Conservation (phyloP, 2,113 vertebrate species). For the Pomatostomus ruficeps region DNA sequence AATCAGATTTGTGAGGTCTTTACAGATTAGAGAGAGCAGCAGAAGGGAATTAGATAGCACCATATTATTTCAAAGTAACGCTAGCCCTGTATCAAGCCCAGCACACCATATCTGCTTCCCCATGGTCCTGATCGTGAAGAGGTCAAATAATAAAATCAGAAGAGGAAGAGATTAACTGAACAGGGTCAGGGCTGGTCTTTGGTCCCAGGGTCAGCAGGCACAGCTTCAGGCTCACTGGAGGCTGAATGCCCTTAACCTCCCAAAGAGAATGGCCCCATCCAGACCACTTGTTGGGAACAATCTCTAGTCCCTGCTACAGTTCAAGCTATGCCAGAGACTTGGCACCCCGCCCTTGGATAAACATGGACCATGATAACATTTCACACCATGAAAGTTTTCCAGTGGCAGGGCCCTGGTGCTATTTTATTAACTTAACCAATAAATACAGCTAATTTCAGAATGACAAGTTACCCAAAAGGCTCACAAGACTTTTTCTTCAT, state of each 20-base stretch:
- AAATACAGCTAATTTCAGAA: background rate
- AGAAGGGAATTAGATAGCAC: background rate
- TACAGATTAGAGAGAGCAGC: background rate
- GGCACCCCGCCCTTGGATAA: background rate
- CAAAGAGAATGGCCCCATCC: background rate
- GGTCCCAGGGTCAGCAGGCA: background rate
- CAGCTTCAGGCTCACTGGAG: rapidly evolving
- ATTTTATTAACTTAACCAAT: background rate
- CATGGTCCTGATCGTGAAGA: background rate
- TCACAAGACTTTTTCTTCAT: background rate
- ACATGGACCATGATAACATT: background rate
- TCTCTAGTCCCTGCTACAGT: background rate
- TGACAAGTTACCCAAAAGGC: background rate
- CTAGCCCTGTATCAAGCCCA: background rate
- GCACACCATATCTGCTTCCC: background rate
- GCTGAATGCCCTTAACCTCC: background rate
- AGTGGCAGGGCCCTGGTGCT: rapidly evolving
- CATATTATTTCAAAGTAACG: background rate
- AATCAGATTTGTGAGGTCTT: conserved; percentile 21
- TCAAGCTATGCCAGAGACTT: background rate
- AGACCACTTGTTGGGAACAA: background rate
- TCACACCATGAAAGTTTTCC: background rate
- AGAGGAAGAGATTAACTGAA: background rate
- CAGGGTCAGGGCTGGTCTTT: background rate
- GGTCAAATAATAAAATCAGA: background rate